Percentiles rank a stretch among this genome's conserved stretches.
phyloP scores from a whole-genome alignment of 2,888 invertebrate species.

The Ophioninae sp. region DNA sequence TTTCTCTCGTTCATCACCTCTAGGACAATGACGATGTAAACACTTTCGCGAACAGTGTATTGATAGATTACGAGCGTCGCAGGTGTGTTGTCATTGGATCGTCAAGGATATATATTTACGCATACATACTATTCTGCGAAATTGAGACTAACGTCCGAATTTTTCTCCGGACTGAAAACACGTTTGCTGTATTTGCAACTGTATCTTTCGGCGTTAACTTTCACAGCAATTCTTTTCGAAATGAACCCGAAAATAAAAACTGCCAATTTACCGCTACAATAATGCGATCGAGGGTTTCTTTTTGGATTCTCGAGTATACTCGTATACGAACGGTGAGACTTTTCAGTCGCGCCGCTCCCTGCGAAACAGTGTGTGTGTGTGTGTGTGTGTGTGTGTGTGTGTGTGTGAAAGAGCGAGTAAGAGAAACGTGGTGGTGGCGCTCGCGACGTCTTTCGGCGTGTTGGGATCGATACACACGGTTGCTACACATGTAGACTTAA shows the following conservation, averaged over 20 bases:
- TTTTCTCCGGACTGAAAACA: not conserved
- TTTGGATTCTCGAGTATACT: not conserved
- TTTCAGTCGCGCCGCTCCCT: conserved; percentile 52
- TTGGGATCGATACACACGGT: conserved; percentile 74
- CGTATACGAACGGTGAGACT: conserved; percentile 23
- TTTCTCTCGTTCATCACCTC: not conserved
- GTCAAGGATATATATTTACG: not conserved
- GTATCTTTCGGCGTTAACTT: not conserved
- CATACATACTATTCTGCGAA: not conserved
- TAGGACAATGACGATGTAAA: not conserved
- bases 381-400: conserved; percentile 27
- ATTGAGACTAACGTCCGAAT: not conserved
- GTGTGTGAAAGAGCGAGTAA: conserved; percentile 53
- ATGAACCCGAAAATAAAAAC: not conserved
- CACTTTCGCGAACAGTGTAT: not conserved
- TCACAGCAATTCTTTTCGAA: not conserved
- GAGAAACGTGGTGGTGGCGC: conserved; percentile 71
- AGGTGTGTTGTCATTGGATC: not conserved
- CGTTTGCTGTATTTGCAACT: not conserved
- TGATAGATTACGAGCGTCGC: not conserved
- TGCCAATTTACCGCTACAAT: not conserved
- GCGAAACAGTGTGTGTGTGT: conserved; percentile 12
- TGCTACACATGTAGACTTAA: conserved; percentile 47
- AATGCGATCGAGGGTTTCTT: not conserved
- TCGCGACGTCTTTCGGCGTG: conserved; percentile 73